phyloP scores from a whole-genome alignment of 2,113 vertebrate genomes.

The Oreochromis tanganicae region DNA sequence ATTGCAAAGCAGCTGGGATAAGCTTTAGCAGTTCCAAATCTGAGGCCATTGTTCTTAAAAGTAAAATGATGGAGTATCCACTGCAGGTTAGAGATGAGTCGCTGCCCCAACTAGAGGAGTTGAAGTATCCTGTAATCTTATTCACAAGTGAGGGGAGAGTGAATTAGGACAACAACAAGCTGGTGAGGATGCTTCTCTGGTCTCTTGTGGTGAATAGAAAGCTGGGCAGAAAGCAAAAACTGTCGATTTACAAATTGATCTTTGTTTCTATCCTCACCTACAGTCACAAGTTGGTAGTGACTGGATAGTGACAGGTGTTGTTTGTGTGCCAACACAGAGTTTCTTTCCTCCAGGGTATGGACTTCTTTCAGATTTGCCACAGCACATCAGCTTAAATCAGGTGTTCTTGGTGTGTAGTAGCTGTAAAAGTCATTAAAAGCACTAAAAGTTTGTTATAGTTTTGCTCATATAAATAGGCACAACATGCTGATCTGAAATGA shows the following conservation, averaged over 20 bases:
- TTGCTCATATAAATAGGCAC: not conserved
- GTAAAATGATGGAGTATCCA: not conserved
- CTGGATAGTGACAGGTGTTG: not conserved
- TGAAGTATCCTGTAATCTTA: not conserved
- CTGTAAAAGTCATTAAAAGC: not conserved
- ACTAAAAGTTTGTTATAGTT: not conserved
- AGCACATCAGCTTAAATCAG: not conserved
- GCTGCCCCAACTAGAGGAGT: not conserved
- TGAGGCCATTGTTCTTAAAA: not conserved
- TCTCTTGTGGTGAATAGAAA: not conserved
- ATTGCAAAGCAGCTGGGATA: not conserved
- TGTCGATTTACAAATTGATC: not conserved
- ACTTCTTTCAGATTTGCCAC: not conserved
- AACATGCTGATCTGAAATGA: not conserved
- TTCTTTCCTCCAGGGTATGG: not conserved
- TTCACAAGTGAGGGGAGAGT: not conserved
- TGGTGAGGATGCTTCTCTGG: accelerated
- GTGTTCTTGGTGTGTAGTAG: not conserved
- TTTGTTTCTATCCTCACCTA: not conserved
- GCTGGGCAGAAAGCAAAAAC: not conserved
- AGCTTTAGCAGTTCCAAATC: not conserved
- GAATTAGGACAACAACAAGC: not conserved
- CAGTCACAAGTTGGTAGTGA: not conserved
- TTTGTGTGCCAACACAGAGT: not conserved
- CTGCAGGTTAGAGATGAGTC: not conserved